phyloP scores from a whole-genome alignment of 1,140 invertebrate species.

The Pygmarrhopalites habei region DNA sequence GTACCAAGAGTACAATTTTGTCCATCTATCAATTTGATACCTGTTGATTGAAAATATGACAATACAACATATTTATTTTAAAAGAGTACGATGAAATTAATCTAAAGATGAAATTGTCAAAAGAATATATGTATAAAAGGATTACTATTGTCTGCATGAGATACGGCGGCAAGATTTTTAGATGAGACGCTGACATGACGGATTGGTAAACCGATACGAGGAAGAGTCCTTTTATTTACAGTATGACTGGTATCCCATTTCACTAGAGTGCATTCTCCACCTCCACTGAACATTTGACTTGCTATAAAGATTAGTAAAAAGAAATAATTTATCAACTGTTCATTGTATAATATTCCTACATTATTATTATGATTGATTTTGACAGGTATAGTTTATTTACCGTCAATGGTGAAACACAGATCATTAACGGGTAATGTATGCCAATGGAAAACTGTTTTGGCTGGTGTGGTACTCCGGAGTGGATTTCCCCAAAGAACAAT shows the following conservation, averaged over 20 bases:
- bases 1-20: conserved; percentile 52
- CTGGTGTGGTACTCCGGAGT: conserved; percentile 38
- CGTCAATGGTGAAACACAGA: conserved; percentile 60
- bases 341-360: too few relatives aligned
- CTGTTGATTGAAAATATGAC: too few relatives aligned
- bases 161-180: conserved; percentile 59
- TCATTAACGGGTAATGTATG: conserved; percentile 65
- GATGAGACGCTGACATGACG: conserved; percentile 57
- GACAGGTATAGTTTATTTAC: too few relatives aligned
- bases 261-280: conserved; percentile 68
- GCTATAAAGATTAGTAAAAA: too few relatives aligned
- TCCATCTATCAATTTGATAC: conserved; percentile 58
- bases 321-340: too few relatives aligned
- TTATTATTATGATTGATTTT: too few relatives aligned
- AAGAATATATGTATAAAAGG: too few relatives aligned
- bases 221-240: conserved; percentile 57
- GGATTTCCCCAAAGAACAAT: conserved; percentile 58
- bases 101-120: too few relatives aligned
- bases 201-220: conserved; percentile 63
- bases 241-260: conserved; percentile 61
- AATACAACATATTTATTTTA: too few relatives aligned
- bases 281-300: conserved; percentile 63
- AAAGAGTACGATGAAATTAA: too few relatives aligned
- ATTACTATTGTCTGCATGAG: conserved; percentile 65
- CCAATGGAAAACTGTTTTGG: conserved; percentile 65